Percentiles rank a stretch among this genome's conserved stretches.
phyloP scores from a whole-genome alignment of 2,113 vertebrate genomes.

The Silurus glanis region DNA sequence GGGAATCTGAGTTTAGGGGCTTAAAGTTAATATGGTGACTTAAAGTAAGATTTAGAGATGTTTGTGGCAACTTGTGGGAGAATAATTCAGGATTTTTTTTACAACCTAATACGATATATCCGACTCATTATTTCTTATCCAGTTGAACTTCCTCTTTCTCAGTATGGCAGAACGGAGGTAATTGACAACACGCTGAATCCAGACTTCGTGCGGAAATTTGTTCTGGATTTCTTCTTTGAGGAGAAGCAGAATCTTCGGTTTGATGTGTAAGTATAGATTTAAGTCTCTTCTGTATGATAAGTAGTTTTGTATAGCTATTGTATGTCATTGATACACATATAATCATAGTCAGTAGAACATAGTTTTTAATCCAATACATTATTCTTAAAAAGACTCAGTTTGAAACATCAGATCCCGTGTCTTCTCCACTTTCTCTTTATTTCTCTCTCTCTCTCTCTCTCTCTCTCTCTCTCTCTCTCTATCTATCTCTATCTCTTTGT shows the following conservation, averaged over 20 bases:
- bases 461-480: neutral
- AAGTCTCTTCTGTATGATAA: neutral
- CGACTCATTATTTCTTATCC: neutral
- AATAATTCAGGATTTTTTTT: neutral
- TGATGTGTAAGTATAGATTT: conserved; percentile 85
- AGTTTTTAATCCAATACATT: neutral
- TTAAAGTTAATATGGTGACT: conserved; percentile 35
- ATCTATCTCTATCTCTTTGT: conserved; percentile 2
- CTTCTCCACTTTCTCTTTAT: too few species aligned
- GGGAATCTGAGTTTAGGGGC: conserved; percentile 17
- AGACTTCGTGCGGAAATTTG: conserved; percentile 94
- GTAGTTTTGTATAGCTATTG: neutral
- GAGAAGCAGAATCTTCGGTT: conserved; percentile 96
- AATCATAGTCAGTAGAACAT: neutral
- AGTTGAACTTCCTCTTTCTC: conserved; percentile 17
- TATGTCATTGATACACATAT: neutral
- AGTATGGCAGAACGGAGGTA: conserved; percentile 94
- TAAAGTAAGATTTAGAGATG: conserved; percentile 7
- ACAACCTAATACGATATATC: neutral
- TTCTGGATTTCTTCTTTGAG: conserved; percentile 97
- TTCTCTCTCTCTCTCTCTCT: neutral
- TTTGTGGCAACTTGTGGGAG: neutral
- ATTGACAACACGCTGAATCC: conserved; percentile 97
- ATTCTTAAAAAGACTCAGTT: conserved; percentile 1
- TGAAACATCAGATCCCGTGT: neutral